phyloP scores from a whole-genome alignment of 1,140 invertebrate genomes.

The Drosophila takahashii region DNA sequence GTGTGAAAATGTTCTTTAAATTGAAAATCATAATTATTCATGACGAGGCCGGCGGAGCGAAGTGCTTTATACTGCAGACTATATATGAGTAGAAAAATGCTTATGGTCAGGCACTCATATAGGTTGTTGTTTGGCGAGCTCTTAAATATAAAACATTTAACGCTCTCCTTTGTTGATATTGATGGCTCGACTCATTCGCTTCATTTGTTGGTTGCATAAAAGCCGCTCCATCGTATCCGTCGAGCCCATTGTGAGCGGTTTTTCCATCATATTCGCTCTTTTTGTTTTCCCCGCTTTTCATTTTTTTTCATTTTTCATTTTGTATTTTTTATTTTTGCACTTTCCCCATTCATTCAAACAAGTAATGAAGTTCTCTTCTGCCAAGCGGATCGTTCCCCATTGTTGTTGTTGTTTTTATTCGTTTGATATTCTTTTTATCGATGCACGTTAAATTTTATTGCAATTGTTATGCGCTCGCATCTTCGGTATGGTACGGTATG shows the following conservation, averaged over 20 bases:
- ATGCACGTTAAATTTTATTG: conserved; percentile 83
- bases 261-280: conserved; percentile 62
- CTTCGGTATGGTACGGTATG: conserved; percentile 26
- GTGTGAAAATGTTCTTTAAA: conserved; percentile 64
- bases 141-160: conserved; percentile 83
- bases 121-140: conserved; percentile 63
- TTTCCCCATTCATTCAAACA: conserved; percentile 71
- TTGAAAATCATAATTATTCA: conserved; percentile 82
- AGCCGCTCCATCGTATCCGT: conserved; percentile 31
- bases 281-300: conserved; percentile 36
- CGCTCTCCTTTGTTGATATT: conserved; percentile 71
- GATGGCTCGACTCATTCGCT: conserved; percentile 67
- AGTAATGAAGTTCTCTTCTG: conserved; percentile 79
- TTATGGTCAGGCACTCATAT: conserved; percentile 39
- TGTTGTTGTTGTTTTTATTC: conserved; percentile 70
- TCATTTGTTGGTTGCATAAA: conserved; percentile 76
- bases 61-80: not conserved
- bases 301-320: conserved; percentile 1
- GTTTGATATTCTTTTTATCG: conserved; percentile 79
- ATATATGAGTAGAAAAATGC: conserved; percentile 36
- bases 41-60: conserved; percentile 18
- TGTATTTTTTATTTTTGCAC: conserved; percentile 17
- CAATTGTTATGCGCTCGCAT: conserved; percentile 78
- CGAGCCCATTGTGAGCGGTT: conserved; percentile 64
- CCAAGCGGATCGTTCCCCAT: conserved; percentile 28